These are phyloP conservation scores for Sinonovacula constricta DNA, from an alignment of 1,140 invertebrate species.

Conservation along the genomic window DNA sequence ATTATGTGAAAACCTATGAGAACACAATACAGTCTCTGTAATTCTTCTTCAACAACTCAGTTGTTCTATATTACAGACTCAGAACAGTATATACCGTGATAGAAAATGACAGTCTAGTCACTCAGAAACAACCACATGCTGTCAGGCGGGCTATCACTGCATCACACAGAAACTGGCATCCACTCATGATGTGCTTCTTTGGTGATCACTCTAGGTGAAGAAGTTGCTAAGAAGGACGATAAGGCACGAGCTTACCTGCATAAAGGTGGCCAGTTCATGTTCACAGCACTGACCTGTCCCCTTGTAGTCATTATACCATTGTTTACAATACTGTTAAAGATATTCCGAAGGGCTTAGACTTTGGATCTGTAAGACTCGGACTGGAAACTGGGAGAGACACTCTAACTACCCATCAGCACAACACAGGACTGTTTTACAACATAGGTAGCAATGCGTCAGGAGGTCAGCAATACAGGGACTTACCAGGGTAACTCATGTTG, in stretches of 20 bases:
- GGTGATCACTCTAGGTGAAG: neutral
- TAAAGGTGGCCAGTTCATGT: neutral
- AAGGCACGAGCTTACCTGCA: neutral
- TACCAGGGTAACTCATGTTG: no score
- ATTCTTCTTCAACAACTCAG: neutral
- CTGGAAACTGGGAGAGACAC: neutral
- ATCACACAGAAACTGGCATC: neutral
- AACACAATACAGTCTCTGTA: neutral
- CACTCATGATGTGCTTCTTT: no score
- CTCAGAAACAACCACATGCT: neutral
- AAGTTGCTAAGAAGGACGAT: neutral
- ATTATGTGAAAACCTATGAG: neutral
- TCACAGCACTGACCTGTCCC: neutral
- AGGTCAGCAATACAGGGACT: neutral
- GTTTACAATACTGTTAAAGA: neutral
- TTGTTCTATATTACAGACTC: neutral
- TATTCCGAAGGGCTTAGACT: neutral
- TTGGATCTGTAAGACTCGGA: neutral
- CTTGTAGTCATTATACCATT: neutral
- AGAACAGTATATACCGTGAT: neutral
- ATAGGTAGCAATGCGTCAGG: neutral
- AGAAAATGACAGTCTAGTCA: neutral
- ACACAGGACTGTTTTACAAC: neutral
- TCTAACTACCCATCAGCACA: neutral
- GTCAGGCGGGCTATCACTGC: neutral